phyloP scores from a whole-genome alignment of 2,888 invertebrate genomes.

The Lomographa bimaculata region DNA sequence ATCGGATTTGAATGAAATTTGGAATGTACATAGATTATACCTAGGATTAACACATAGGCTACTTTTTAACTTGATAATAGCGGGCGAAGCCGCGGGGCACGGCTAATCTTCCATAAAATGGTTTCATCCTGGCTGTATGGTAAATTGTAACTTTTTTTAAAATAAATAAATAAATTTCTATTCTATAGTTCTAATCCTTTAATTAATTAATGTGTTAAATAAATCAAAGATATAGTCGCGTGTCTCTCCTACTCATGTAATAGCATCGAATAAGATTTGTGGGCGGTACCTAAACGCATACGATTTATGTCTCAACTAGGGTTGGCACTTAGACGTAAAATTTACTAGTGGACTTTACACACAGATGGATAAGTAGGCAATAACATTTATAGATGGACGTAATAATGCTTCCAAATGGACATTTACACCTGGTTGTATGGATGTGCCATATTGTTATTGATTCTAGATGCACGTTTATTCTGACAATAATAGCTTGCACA shows the following conservation, averaged over 20 bases:
- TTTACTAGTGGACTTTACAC: background rate
- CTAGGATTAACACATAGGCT: too few relatives aligned
- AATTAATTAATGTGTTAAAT: background rate
- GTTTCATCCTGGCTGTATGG: too few relatives aligned
- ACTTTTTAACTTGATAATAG: too few relatives aligned
- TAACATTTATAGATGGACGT: too few relatives aligned
- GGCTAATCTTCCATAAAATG: too few relatives aligned
- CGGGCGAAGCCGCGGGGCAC: too few relatives aligned
- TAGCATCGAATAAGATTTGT: conserved; percentile 22
- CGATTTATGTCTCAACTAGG: conserved; percentile 18
- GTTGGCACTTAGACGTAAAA: conserved; percentile 4
- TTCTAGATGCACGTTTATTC: background rate
- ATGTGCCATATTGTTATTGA: background rate
- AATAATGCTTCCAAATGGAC: background rate
- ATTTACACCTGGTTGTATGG: background rate
- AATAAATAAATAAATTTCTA: too few relatives aligned
- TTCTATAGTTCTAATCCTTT: too few relatives aligned
- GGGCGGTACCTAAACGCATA: conserved; percentile 21
- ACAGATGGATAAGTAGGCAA: too few relatives aligned
- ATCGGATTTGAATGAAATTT: too few relatives aligned
- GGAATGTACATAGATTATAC: too few relatives aligned
- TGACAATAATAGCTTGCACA: background rate
- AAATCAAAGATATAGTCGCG: conserved; percentile 14
- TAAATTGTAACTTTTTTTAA: too few relatives aligned
- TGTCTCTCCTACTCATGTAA: conserved; percentile 13